Percentiles rank a stretch among this genome's conserved stretches.
Evolutionary conservation across 1,140 invertebrate species (phyloP).

Genomic region (Zaprionus camerounensis): DNA sequence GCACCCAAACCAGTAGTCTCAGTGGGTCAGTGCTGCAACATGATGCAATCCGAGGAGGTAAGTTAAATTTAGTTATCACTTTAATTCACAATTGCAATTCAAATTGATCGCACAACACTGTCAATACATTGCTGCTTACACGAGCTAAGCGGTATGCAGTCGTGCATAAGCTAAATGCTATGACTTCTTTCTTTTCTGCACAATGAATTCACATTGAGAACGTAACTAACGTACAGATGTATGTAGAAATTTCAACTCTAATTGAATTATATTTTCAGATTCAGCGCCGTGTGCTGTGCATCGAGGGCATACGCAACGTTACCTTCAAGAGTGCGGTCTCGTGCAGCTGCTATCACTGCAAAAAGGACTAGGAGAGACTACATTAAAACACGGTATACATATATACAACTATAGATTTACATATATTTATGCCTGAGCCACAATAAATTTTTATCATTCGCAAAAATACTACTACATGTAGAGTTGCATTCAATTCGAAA

Average conservation of each 20-base stretch:
- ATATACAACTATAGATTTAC: neutral
- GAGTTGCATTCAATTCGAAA: neutral
- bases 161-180: neutral
- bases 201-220: neutral
- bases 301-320: slow-evolving; percentile 90
- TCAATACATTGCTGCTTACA: neutral
- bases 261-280: slow-evolving; percentile 43
- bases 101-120: neutral
- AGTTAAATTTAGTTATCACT: slow-evolving; percentile 59
- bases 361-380: slow-evolving; percentile 87
- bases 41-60: slow-evolving; percentile 93
- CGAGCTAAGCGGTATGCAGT: neutral
- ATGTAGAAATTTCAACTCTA: neutral
- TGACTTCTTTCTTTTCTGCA: too few relatives aligned
- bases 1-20: slow-evolving; percentile 89
- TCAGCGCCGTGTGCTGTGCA: slow-evolving; percentile 88
- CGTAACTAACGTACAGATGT: neutral
- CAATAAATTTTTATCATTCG: slow-evolving; percentile 8
- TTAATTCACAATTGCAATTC: neutral
- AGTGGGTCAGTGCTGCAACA: slow-evolving; percentile 94
- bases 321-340: slow-evolving; percentile 92
- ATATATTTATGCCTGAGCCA: slow-evolving; percentile 33
- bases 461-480: slow-evolving; percentile 14
- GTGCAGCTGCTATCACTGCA: slow-evolving; percentile 94
- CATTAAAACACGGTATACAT: neutral